Percentiles rank a stretch among this genome's conserved stretches.
Evolutionary conservation across 2,888 invertebrate species (phyloP).

Genomic region (Leucophenga maculata): DNA sequence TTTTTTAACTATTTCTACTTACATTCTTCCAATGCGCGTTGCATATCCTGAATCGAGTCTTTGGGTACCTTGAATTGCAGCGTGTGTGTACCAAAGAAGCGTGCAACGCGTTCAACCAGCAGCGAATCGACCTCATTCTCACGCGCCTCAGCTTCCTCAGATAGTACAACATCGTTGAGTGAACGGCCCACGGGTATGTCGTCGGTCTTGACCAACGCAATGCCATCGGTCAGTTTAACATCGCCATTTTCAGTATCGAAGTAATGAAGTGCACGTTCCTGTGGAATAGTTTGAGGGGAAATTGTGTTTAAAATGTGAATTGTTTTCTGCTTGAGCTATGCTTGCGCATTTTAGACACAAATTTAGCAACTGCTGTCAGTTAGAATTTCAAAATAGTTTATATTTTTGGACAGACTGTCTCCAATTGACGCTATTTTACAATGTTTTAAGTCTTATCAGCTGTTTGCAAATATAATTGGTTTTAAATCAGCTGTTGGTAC

Average conservation of each 20-base stretch:
- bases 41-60: conserved; percentile 80
- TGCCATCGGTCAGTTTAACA: conserved; percentile 78
- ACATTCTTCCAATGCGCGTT: conserved; percentile 89
- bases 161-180: conserved; percentile 79
- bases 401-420: too few relatives aligned
- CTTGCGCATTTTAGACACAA: too few relatives aligned
- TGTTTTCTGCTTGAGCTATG: too few relatives aligned
- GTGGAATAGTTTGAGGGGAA: conserved; percentile 39
- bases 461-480: too few relatives aligned
- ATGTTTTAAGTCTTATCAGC: too few relatives aligned
- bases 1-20: conserved; percentile 60
- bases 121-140: conserved; percentile 83
- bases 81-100: conserved; percentile 84
- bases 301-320: not conserved
- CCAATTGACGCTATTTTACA: too few relatives aligned
- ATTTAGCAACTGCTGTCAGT: too few relatives aligned
- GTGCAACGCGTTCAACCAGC: conserved; percentile 82
- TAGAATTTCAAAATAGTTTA: too few relatives aligned
- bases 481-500: too few relatives aligned
- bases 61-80: conserved; percentile 86
- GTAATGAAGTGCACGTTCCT: conserved; percentile 82
- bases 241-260: conserved; percentile 78
- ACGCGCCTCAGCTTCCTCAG: conserved; percentile 81
- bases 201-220: conserved; percentile 75
- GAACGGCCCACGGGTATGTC: conserved; percentile 75